phyloP scores from a whole-genome alignment of 2,113 vertebrate genomes.

The Mesitornis unicolor region DNA sequence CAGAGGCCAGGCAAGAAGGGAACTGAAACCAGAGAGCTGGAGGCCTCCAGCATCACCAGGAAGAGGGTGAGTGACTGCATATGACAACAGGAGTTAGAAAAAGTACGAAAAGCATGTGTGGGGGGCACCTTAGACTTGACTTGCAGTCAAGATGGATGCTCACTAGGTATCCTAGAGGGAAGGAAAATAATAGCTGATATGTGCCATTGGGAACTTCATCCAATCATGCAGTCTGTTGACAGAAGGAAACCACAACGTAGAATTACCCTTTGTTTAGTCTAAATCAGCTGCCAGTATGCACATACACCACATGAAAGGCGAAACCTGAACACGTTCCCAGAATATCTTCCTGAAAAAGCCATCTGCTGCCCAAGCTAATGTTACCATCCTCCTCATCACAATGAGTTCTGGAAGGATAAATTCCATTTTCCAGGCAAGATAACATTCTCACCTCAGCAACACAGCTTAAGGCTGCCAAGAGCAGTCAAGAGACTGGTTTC shows the following conservation, averaged over 20 bases:
- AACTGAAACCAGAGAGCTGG: not conserved
- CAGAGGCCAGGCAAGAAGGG: not conserved
- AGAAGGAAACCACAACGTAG: not conserved
- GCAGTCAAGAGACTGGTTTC: not conserved
- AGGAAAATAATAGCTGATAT: not conserved
- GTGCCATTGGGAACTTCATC: not conserved
- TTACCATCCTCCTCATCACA: not conserved
- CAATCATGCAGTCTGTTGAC: not conserved
- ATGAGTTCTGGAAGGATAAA: not conserved
- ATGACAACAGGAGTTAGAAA: not conserved
- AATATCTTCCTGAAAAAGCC: constrained; percentile 17
- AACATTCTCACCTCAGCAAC: not conserved
- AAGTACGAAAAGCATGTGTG: not conserved
- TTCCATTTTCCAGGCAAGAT: not conserved
- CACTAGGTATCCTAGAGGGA: not conserved
- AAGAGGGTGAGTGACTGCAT: not conserved
- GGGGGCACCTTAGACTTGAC: not conserved
- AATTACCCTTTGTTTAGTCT: constrained; percentile 52
- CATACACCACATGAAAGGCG: constrained; percentile 17
- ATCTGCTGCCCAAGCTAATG: constrained; percentile 7
- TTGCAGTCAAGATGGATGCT: not conserved
- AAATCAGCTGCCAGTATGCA: constrained; percentile 9
- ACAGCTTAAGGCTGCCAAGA: not conserved
- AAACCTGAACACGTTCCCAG: constrained; percentile 29
- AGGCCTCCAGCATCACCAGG: not conserved